A percentile compares a stretch with the other conserved stretches of the same genome.
phyloP scores from a whole-genome alignment of 2,888 invertebrate genomes.

The Agonopterix arenella region DNA sequence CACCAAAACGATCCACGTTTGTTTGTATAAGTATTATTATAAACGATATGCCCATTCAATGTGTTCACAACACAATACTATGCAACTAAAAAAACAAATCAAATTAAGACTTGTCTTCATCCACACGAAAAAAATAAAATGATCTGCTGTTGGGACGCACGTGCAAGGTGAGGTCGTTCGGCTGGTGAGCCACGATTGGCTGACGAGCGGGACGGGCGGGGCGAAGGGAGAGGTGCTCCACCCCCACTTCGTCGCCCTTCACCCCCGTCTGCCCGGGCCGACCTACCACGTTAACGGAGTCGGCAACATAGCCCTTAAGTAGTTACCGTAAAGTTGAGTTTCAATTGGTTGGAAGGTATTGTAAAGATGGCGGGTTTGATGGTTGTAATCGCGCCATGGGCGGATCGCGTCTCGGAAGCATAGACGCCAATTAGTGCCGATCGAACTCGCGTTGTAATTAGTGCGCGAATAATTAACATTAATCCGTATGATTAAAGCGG shows the following conservation, averaged over 20 bases:
- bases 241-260: conserved; percentile 54
- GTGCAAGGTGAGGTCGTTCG: conserved; percentile 67
- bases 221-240: conserved; percentile 52
- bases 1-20: too few relatives aligned
- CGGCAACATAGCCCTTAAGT: conserved; percentile 36
- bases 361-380: conserved; percentile 45
- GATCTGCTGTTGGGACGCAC: conserved; percentile 56
- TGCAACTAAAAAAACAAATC: conserved; percentile 23
- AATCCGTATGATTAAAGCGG: conserved; percentile 20
- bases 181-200: conserved; percentile 55
- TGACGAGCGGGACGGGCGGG: conserved; percentile 55
- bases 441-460: conserved; percentile 54
- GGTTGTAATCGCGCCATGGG: conserved; percentile 71
- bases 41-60: neutral
- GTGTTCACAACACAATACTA: conserved; percentile 9
- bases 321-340: conserved; percentile 29
- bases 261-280: conserved; percentile 47
- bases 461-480: conserved; percentile 28
- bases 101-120: conserved; percentile 28
- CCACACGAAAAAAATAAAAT: conserved; percentile 37
- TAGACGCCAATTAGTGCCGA: conserved; percentile 68
- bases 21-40: too few relatives aligned
- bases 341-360: conserved; percentile 26
- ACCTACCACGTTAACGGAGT: conserved; percentile 51
- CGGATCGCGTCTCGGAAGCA: conserved; percentile 60